Evolutionary conservation across 2,888 invertebrate genomes (phyloP), one percentile per base, ranked within the genome.

Genomic region (Tetranychus truncatus): DNA sequence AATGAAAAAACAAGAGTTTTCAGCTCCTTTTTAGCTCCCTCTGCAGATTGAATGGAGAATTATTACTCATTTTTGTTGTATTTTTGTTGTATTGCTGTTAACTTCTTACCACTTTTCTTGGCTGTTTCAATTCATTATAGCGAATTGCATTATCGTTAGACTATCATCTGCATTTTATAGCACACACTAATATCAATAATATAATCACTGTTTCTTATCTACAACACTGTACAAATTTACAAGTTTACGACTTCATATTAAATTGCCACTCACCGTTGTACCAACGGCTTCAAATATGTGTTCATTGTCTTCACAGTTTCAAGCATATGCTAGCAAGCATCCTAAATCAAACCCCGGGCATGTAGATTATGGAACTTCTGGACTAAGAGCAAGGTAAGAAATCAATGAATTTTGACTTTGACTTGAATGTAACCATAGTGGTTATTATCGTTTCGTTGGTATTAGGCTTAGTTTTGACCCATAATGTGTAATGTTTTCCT

Each of bases 291-390:
- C 34, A 34, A 34, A 55, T 15, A 55, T 55, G 55, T 9, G 15
- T 55, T 55, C 55, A 55, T 55, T 15, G 15, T 15, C 55, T 9
- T 9, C 9, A 55, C 55, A 55, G 15, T 72, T 72, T 34, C 34
- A 24, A 8, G 18, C 44, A 11, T 15, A 34, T 11, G 72, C 45
- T 1, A n/a, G 9, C 11, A 80, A 55, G 24, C 65, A 73, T 45
- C 65, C 65, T 6, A 73, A 73, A 73, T 20, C 11, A 20, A 20
- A 65, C 55, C 24, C 73, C 5, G n/a, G 24, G 15, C 55, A 5
- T n/a, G 6, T 82, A 74, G 78, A 79, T 1, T 85, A 85, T 82
- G 85, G 85, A 71, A 85, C 85, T 21, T 84, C 85, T 65, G 85
- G 85, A 45, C 85, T 85, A 78, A 80, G 85, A 78, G 82, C 83